Evolutionary conservation across 2,888 invertebrate species (phyloP).

Genomic region (Polymixis lichenea): DNA sequence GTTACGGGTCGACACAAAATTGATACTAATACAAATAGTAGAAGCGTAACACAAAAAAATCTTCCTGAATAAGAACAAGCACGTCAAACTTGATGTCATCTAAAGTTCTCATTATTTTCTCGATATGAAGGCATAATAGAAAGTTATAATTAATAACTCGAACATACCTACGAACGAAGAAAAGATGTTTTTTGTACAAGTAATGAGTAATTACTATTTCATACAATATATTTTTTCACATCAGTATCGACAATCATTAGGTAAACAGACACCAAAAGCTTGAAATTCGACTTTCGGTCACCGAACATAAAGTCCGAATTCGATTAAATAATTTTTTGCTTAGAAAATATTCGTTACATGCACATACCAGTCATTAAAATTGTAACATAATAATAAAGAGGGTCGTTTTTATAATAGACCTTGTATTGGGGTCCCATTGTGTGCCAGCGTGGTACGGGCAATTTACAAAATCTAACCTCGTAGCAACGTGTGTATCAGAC

Average conservation of each 20-base stretch:
- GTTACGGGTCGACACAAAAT: too few relatives aligned
- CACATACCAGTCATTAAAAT: conserved; percentile 85
- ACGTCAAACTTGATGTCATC: conserved; percentile 6
- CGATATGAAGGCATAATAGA: conserved; percentile 6
- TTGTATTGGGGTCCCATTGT: conserved; percentile 85
- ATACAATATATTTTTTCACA: conserved; percentile 59
- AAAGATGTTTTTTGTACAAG: conserved; percentile 51
- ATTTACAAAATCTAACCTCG: conserved; percentile 83
- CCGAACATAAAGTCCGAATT: conserved; percentile 14
- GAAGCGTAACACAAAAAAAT: not conserved
- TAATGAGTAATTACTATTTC: conserved; percentile 59
- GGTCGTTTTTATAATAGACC: conserved; percentile 84
- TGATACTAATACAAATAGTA: not conserved
- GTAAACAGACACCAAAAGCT: conserved; percentile 1
- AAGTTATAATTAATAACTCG: conserved; percentile 36
- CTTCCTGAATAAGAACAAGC: not conserved
- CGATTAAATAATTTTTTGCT: not conserved
- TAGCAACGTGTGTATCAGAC: conserved; percentile 71
- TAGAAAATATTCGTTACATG: conserved; percentile 65
- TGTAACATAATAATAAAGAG: conserved; percentile 87
- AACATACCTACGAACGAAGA: conserved; percentile 30
- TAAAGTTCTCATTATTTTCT: not conserved
- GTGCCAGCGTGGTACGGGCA: conserved; percentile 76
- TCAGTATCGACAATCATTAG: conserved; percentile 49
- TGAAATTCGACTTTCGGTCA: not conserved